These are phyloP conservation scores for Phaethon lepturus DNA, from an alignment of 2,113 vertebrate species.

Conservation along the genomic window DNA sequence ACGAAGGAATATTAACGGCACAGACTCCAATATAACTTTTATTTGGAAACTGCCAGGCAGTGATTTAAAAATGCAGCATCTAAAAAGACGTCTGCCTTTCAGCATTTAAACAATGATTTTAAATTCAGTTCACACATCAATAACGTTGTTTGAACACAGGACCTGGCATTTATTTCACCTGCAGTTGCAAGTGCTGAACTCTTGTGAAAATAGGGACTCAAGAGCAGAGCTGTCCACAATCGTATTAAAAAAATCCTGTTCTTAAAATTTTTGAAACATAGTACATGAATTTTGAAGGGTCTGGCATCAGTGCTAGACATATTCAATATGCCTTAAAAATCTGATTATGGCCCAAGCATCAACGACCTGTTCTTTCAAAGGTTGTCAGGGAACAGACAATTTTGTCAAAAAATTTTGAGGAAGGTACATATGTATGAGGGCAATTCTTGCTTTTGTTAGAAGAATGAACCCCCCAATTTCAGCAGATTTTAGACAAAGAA, in stretches of 20 bases:
- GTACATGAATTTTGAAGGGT: neutral
- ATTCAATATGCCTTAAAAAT: neutral
- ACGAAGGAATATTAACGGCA: neutral
- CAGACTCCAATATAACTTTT: neutral
- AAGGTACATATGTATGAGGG: accelerated
- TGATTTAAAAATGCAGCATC: neutral
- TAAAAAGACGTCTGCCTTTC: conserved; percentile 2
- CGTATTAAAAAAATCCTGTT: neutral
- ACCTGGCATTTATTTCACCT: conserved; percentile 40
- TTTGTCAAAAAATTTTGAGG: neutral
- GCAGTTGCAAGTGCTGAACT: neutral
- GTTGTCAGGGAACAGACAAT: neutral
- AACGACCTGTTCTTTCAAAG: neutral
- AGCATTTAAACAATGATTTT: conserved; percentile 17
- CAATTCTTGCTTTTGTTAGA: neutral
- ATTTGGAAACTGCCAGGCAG: neutral
- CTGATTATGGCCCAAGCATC: neutral
- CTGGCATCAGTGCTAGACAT: neutral
- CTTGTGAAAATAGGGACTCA: neutral
- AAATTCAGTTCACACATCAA: conserved; percentile 30
- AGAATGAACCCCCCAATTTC: neutral
- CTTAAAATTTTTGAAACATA: neutral
- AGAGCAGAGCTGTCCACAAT: neutral
- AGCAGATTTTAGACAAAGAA: neutral
- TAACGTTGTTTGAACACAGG: neutral